Evolutionary conservation across 2,113 vertebrate genomes (phyloP).

Genomic region (Bos javanicus): DNA sequence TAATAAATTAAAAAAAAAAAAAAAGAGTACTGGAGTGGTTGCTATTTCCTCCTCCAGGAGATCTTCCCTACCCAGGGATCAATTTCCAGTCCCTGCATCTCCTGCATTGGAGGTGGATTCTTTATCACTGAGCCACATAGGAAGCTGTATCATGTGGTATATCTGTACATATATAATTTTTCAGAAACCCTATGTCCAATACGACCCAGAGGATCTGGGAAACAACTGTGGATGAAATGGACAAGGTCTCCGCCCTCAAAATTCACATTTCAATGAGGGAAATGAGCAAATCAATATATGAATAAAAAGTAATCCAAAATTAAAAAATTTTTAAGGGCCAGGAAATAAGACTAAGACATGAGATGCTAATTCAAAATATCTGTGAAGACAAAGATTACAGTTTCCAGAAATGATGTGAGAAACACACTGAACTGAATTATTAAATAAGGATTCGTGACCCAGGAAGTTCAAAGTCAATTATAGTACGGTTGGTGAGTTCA

Average conservation of each 20-base stretch:
- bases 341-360: background rate
- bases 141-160: background rate
- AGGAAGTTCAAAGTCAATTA: background rate
- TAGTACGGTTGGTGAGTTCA: background rate
- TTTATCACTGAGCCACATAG: background rate
- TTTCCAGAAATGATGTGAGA: background rate
- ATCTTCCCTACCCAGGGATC: background rate
- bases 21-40: background rate
- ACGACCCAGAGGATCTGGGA: background rate
- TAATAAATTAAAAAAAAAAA: too few relatives aligned
- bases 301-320: background rate
- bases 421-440: accelerated
- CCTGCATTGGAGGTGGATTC: background rate
- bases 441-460: background rate
- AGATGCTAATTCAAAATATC: background rate
- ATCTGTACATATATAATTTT: background rate
- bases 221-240: accelerated
- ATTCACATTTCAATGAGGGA: background rate
- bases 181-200: background rate
- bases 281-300: background rate
- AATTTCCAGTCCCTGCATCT: background rate
- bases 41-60: background rate
- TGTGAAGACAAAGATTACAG: background rate
- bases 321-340: background rate
- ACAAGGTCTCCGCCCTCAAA: background rate